These are phyloP conservation scores for Synanthedon vespiformis DNA, from an alignment of 2,888 invertebrate species.

Conservation along the genomic window DNA sequence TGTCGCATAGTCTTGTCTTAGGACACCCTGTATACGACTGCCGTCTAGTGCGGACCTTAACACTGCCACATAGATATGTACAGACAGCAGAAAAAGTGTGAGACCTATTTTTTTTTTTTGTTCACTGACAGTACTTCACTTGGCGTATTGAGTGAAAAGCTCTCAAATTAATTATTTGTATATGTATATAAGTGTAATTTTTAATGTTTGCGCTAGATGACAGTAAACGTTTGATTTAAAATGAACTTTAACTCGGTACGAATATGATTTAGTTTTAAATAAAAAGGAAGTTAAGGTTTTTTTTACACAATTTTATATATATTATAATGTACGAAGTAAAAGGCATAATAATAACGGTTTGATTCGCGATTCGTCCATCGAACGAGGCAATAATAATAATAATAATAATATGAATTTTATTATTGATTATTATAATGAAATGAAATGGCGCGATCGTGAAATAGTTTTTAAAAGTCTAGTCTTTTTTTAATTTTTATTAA, in stretches of 20 bases:
- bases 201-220: neutral
- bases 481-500: slow-evolving; percentile 24
- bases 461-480: slow-evolving; percentile 58
- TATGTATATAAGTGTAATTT: neutral
- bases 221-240: neutral
- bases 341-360: neutral
- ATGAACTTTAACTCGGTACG: neutral
- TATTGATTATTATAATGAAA: slow-evolving; percentile 16
- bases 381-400: neutral
- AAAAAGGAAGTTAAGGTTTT: too few relatives aligned
- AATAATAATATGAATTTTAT: slow-evolving; percentile 2
- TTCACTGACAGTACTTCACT: neutral
- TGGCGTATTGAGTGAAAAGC: neutral
- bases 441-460: neutral
- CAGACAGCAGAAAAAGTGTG: neutral
- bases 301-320: too few relatives aligned
- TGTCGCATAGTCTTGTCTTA: too few relatives aligned
- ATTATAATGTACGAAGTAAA: too few relatives aligned
- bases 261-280: too few relatives aligned
- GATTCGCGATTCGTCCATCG: neutral
- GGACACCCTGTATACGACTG: neutral
- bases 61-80: neutral
- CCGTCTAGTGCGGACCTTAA: neutral
- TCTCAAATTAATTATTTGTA: neutral
- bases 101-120: neutral